These are phyloP conservation scores for Drosophila teissieri DNA, from an alignment of 1,140 invertebrate genomes.

Conservation along the genomic window DNA sequence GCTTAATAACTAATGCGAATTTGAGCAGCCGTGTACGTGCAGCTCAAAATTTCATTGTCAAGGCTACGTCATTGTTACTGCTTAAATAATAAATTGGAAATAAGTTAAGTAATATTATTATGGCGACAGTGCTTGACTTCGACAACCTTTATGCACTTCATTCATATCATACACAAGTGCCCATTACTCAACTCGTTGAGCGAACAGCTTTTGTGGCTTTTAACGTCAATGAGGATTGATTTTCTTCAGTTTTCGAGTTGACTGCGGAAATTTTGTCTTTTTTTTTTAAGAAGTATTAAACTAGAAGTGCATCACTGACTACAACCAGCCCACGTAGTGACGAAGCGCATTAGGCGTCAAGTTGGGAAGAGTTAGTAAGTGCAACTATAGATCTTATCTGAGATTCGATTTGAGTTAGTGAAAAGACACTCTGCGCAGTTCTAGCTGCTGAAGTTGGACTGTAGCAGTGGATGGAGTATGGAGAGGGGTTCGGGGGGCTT, in stretches of 20 bases:
- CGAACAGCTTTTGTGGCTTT: slow-evolving; percentile 13
- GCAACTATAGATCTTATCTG: not conserved
- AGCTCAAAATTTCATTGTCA: not conserved
- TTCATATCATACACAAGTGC: slow-evolving; percentile 25
- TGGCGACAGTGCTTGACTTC: not conserved
- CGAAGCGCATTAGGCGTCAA: too few species aligned
- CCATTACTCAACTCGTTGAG: slow-evolving; percentile 7
- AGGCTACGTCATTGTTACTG: not conserved
- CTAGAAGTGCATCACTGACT: too few species aligned
- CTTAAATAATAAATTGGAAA: not conserved
- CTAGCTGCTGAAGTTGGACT: slow-evolving; percentile 4
- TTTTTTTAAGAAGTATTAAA: too few species aligned
- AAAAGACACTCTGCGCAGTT: not conserved
- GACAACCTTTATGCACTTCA: slow-evolving; percentile 9
- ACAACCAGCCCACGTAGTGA: too few species aligned
- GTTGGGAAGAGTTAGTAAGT: too few species aligned
- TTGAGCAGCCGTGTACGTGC: not conserved
- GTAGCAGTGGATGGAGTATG: not conserved
- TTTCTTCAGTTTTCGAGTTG: not conserved
- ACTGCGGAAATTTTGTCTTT: not conserved
- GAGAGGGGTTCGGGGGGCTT: not conserved
- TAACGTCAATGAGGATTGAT: not conserved
- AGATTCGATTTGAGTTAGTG: not conserved
- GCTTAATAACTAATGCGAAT: too few species aligned
- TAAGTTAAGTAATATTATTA: slow-evolving; percentile 3